Evolutionary conservation across 2,888 invertebrate species (phyloP), one percentile per base, ranked within the genome.

Genomic region (Teinopalpus imperialis): DNA sequence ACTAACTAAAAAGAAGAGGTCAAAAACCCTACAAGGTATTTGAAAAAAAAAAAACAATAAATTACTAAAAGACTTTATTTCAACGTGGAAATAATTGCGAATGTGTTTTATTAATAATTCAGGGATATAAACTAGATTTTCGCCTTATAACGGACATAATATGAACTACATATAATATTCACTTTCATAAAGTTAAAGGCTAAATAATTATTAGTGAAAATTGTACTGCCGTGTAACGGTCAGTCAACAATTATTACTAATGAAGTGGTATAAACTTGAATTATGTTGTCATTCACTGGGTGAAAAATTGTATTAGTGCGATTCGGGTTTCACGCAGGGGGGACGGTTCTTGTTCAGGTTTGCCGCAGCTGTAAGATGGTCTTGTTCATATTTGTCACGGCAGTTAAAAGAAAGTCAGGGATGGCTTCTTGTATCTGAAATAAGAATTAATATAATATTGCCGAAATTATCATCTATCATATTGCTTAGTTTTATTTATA

Each of bases 311-410:
- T n/a, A n/a, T n/a, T 29, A 29, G n/a, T n/a, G n/a, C n/a, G n/a
- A n/a, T n/a, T n/a, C n/a, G n/a, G n/a, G n/a, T n/a, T n/a, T n/a
- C n/a, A n/a, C n/a, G n/a, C n/a, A n/a, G n/a, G n/a, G n/a, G 10
- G 3, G 2, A 3, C 10, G n/a, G 20, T 30, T 13, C 39, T 39
- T 39, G 39, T 32, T 42, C 30, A 31, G 9, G 24, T 37, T 26
- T 10, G 5, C 1, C 13, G 4, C 7, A 12, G 20, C 20, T 18
- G 23, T 18, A 7, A n/a, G 13, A 7, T 13, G 26, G 13, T 53
- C 43, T 53, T 16, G 48, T 36, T n/a, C 43, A 26, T 53, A 52
- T 44, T 48, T 52, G 55, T 49, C 55, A n/a, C 55, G 57, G 35
- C 52, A 56, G 45, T n/a, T 16, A 43, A 52, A 37, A 9, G 34